Conservation (phyloP, 2,888 invertebrate genomes). For the Zeuzera pyrina region DNA sequence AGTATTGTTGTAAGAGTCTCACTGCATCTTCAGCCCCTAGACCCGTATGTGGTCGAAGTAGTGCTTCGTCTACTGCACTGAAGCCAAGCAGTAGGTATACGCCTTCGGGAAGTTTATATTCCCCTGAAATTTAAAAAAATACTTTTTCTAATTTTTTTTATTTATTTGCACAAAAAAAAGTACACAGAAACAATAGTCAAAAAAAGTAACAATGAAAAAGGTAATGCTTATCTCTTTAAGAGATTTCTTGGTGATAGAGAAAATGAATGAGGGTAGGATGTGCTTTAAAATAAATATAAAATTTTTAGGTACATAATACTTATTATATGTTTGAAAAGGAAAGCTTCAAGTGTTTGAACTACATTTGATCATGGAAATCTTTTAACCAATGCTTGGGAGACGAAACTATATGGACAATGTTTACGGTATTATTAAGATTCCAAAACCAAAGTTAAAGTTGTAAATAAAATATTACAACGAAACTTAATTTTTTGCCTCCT, state of each 20-base stretch:
- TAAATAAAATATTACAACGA: too few species aligned
- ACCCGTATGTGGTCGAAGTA: slow-evolving; percentile 86
- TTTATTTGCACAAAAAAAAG: background rate
- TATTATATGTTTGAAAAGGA: too few species aligned
- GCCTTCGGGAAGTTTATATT: slow-evolving; percentile 86
- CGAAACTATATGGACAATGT: too few species aligned
- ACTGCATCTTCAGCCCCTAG: slow-evolving; percentile 89
- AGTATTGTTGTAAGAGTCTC: slow-evolving; percentile 84
- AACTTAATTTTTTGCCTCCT: too few species aligned
- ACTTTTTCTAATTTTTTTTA: slow-evolving; percentile 4
- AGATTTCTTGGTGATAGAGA: background rate
- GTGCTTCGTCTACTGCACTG: slow-evolving; percentile 89
- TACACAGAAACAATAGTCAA: background rate
- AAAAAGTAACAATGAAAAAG: slow-evolving; percentile 5
- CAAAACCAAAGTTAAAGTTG: too few species aligned
- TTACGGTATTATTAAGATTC: too few species aligned
- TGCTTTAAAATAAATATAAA: too few species aligned
- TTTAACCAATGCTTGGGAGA: too few species aligned
- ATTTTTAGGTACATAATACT: too few species aligned
- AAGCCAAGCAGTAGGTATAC: slow-evolving; percentile 92
- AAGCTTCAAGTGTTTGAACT: too few species aligned
- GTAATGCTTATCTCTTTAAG: background rate
- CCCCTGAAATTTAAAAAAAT: slow-evolving; percentile 66
- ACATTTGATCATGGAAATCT: too few species aligned
- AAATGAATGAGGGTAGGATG: too few species aligned